These are phyloP conservation scores for Megaceryle maxima DNA, from an alignment of 2,113 vertebrate species.

Conservation along the genomic window DNA sequence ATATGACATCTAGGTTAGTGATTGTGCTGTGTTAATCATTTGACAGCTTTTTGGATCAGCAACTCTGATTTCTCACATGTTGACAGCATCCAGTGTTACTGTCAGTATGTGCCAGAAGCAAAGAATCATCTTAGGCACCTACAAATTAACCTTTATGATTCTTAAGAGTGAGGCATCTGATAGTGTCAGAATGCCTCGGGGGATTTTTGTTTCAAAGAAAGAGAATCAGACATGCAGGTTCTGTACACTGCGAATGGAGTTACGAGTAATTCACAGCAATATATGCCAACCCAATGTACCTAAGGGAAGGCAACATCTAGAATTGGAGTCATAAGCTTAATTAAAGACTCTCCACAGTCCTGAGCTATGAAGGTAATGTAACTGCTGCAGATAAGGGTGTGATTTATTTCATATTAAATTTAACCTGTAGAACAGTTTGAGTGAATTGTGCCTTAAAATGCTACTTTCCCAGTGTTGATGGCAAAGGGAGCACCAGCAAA, in stretches of 20 bases:
- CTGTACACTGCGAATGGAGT: neutral
- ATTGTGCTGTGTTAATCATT: neutral
- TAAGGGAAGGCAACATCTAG: neutral
- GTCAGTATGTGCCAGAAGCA: neutral
- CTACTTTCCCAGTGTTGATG: neutral
- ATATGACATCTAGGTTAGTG: neutral
- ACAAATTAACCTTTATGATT: neutral
- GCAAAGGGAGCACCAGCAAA: neutral
- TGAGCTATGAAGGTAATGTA: neutral
- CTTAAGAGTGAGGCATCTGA: neutral
- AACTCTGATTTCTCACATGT: neutral
- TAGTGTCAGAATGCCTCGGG: neutral
- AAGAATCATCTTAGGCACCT: neutral
- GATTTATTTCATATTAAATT: neutral
- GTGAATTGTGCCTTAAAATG: neutral
- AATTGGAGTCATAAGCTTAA: neutral
- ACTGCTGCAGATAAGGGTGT: neutral
- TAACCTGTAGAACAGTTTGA: neutral
- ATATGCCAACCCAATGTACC: rapidly evolving
- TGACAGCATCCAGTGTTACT: neutral
- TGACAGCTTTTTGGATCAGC: neutral
- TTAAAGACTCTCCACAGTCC: neutral
- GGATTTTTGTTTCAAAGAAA: neutral
- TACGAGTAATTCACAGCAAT: neutral
- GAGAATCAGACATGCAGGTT: neutral